Conservation (phyloP, 2,797 vertebrate species). For the Muraenolepis orangiensis region DNA sequence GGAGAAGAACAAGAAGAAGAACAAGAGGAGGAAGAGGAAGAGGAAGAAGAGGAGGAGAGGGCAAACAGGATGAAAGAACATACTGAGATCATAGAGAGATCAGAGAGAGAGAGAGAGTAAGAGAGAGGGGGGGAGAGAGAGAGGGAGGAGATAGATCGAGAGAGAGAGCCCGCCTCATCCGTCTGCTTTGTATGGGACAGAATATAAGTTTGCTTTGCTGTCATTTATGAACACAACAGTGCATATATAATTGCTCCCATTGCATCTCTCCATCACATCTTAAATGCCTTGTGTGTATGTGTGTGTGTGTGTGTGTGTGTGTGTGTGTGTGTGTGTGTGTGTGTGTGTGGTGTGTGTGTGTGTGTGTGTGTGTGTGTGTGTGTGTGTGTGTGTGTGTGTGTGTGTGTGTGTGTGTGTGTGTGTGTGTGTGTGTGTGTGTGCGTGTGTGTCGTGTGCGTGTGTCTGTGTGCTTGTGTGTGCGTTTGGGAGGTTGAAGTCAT, state of each 20-base stretch:
- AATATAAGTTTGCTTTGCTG: background rate
- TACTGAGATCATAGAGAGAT: conserved; percentile 30
- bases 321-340: conserved; percentile 3
- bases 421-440: no score
- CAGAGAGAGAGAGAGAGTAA: no score
- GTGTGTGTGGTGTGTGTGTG: no score
- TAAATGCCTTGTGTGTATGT: background rate
- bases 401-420: no score
- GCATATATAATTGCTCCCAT: conserved; percentile 1
- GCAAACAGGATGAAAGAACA: conserved; percentile 16
- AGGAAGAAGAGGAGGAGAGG: conserved; percentile 4
- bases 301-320: conserved; percentile 16
- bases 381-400: no score
- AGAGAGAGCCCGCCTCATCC: background rate
- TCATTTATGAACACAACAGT: background rate
- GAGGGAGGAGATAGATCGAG: background rate
- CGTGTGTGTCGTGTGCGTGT: no score
- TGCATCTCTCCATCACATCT: no score
- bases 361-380: no score
- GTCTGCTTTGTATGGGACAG: background rate
- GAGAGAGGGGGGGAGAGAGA: no score
- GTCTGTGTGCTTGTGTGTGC: background rate
- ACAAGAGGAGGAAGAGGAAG: conserved; percentile 14
- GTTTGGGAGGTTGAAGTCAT: conserved; percentile 11
- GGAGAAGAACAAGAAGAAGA: no score